phyloP scores from a whole-genome alignment of 2,797 vertebrate species.

The Lemur catta region DNA sequence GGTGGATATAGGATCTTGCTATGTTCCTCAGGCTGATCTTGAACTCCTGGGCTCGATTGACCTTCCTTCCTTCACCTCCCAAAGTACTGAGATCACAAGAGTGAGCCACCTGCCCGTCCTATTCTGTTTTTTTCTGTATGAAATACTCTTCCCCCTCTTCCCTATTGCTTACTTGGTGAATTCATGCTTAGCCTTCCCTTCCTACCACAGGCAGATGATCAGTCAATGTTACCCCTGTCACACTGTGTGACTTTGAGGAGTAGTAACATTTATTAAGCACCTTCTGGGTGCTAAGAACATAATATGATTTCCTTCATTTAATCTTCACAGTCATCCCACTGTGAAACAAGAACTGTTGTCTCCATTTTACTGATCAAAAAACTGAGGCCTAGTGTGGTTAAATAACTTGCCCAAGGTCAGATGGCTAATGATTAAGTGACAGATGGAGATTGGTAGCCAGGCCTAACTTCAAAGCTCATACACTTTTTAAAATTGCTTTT shows the following conservation, averaged over 20 bases:
- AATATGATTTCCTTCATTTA: background rate
- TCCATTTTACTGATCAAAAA: background rate
- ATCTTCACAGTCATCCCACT: background rate
- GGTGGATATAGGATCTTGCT: too few species aligned
- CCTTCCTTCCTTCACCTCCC: too few species aligned
- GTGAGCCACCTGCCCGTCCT: too few species aligned
- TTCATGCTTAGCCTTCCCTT: background rate
- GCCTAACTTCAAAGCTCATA: conserved; percentile 1
- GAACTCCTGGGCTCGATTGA: too few species aligned
- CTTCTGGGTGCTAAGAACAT: background rate
- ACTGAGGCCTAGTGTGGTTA: background rate
- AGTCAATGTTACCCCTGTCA: background rate
- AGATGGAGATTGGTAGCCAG: background rate
- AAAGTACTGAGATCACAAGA: too few species aligned
- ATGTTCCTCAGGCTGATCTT: too few species aligned
- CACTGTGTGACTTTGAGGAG: background rate
- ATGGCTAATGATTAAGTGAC: background rate
- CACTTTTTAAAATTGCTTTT: background rate
- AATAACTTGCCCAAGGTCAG: background rate
- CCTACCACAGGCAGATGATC: background rate
- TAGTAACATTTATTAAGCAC: background rate
- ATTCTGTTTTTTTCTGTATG: background rate
- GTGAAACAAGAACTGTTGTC: background rate
- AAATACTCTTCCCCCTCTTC: background rate
- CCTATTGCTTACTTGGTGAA: background rate